A percentile compares a stretch with the other conserved stretches of the same genome.
Evolutionary conservation across 2,113 vertebrate genomes (phyloP).

Genomic region (Jaculus jaculus): DNA sequence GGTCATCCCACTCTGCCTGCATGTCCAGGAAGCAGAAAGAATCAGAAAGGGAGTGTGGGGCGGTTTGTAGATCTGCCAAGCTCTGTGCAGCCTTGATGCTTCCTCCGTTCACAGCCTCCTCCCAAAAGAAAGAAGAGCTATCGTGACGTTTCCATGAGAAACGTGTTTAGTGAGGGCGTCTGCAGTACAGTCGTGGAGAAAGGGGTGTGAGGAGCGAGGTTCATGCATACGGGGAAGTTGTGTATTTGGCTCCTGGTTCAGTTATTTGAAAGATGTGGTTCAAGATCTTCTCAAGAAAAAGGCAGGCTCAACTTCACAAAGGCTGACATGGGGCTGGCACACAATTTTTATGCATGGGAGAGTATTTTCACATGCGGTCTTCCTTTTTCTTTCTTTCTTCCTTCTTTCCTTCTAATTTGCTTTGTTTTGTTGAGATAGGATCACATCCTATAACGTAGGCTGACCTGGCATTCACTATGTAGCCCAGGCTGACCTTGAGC

Average conservation of each 20-base stretch:
- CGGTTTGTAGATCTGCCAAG: not conserved
- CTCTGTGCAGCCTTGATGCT: not conserved
- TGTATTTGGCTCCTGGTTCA: not conserved
- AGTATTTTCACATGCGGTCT: not conserved
- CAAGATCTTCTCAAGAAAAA: not conserved
- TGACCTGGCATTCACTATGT: not conserved
- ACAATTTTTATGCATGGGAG: not conserved
- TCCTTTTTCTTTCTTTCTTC: not conserved
- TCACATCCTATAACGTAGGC: not conserved
- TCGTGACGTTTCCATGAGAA: not conserved
- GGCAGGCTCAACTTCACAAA: not conserved
- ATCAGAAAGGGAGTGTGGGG: not conserved
- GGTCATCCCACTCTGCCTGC: not conserved
- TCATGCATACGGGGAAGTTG: not conserved
- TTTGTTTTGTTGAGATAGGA: not conserved
- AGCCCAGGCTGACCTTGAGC: not conserved
- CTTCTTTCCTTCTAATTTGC: too few species aligned
- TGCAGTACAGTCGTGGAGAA: not conserved
- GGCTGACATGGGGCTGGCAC: not conserved
- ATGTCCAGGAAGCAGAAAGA: not conserved
- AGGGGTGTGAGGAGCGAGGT: not conserved
- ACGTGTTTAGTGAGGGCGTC: not conserved
- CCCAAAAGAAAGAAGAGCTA: not conserved
- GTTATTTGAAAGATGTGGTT: not conserved
- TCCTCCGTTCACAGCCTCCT: not conserved